These are phyloP conservation scores for Amphiprion percula DNA, from an alignment of 2,113 vertebrate genomes.

Conservation along the genomic window DNA sequence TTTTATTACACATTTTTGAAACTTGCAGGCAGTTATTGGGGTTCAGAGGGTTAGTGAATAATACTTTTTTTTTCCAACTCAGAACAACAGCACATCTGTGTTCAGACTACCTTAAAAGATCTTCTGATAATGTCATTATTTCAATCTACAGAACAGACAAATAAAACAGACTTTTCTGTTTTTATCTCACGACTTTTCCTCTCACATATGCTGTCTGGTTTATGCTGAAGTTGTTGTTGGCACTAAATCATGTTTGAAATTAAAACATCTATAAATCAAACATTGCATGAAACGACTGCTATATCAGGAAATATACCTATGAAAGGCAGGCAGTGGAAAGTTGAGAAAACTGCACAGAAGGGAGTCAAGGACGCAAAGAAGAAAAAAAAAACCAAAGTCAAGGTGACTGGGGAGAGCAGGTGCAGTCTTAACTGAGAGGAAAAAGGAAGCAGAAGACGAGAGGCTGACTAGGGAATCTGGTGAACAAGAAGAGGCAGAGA, in stretches of 20 bases:
- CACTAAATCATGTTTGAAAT: conserved; percentile 7
- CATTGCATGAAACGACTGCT: conserved; percentile 18
- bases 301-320: background rate
- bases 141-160: background rate
- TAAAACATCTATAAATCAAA: conserved; percentile 22
- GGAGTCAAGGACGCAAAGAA: conserved; percentile 43
- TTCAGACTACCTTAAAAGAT: background rate
- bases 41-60: conserved; percentile 7
- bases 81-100: background rate
- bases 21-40: no score
- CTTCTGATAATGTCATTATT: background rate
- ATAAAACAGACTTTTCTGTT: background rate
- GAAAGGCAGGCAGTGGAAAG: conserved; percentile 17
- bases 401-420: conserved; percentile 59
- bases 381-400: conserved; percentile 50
- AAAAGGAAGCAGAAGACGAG: conserved; percentile 40
- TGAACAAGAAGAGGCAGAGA: conserved; percentile 38
- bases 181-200: background rate
- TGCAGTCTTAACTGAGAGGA: conserved; percentile 36
- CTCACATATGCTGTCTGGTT: background rate
- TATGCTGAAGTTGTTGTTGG: conserved; percentile 3
- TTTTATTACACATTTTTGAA: no score
- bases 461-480: conserved; percentile 33
- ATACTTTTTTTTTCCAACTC: conserved; percentile 11
- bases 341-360: conserved; percentile 6